These are phyloP conservation scores for Protosalanx chinensis DNA, from an alignment of 2,797 vertebrate genomes.

Conservation along the genomic window DNA sequence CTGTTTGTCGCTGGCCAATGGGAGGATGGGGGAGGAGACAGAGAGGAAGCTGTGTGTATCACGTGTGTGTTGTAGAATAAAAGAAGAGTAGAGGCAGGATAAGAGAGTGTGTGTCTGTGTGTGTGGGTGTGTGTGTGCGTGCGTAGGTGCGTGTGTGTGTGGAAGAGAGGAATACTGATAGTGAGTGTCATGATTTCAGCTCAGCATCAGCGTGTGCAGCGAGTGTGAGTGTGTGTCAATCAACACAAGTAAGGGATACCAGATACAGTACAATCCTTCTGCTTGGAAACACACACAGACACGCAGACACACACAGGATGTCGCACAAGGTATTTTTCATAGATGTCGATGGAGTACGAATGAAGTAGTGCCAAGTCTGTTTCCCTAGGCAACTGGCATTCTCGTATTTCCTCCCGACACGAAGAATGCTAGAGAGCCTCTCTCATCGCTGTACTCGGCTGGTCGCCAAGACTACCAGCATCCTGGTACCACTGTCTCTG, in stretches of 20 bases:
- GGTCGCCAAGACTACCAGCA: not conserved
- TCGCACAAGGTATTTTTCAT: not conserved
- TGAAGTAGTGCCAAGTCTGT: constrained; percentile 52
- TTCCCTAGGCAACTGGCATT: constrained; percentile 63
- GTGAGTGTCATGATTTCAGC: constrained; percentile 27
- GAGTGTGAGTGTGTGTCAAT: constrained; percentile 21
- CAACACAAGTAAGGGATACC: constrained; percentile 44
- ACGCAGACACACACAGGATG: constrained; percentile 1
- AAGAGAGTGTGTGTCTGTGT: not conserved
- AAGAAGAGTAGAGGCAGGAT: too few species aligned
- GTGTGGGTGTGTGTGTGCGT: constrained; percentile 3
- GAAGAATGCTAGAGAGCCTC: constrained; percentile 11
- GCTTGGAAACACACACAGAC: constrained; percentile 8
- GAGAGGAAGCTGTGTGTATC: not conserved
- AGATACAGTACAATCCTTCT: constrained; percentile 1
- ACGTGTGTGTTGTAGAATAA: too few species aligned
- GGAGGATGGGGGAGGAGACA: not conserved
- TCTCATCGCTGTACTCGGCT: not conserved
- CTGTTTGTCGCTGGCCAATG: not conserved
- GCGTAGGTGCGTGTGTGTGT: not conserved
- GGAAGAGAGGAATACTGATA: not conserved
- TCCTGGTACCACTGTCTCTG: not conserved
- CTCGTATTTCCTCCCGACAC: constrained; percentile 30
- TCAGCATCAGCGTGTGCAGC: constrained; percentile 33
- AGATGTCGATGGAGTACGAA: not conserved